These are phyloP conservation scores for Clarias macrocephalus DNA, from an alignment of 2,113 vertebrate genomes.

Conservation along the genomic window DNA sequence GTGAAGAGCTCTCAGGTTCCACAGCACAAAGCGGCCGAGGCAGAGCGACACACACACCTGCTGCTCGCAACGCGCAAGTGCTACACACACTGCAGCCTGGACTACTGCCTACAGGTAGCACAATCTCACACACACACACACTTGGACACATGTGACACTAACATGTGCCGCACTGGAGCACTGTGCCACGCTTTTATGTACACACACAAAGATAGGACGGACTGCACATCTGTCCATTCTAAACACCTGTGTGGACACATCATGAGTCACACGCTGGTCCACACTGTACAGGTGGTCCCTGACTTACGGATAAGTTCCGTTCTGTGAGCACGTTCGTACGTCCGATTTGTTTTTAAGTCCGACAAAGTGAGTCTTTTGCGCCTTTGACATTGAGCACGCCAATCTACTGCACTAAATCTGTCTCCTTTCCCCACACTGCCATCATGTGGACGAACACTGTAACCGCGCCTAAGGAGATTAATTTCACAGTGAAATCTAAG, in stretches of 20 bases:
- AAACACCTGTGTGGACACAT: not conserved
- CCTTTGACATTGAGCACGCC: too few species aligned
- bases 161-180: not conserved
- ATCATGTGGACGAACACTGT: too few species aligned
- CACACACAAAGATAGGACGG: not conserved
- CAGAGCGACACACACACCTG: constrained; percentile 69
- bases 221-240: too few species aligned
- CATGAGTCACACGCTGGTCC: not conserved
- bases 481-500: too few species aligned
- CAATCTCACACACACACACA: not conserved
- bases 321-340: too few species aligned
- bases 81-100: constrained; percentile 74
- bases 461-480: too few species aligned
- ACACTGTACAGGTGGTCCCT: not conserved
- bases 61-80: constrained; percentile 74
- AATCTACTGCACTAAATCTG: too few species aligned
- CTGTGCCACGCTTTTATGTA: not conserved
- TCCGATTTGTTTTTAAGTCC: too few species aligned
- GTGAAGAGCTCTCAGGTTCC: constrained; percentile 69
- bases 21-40: constrained; percentile 63
- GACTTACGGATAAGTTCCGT: too few species aligned
- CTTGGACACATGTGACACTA: not conserved
- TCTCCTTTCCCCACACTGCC: too few species aligned
- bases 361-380: too few species aligned
- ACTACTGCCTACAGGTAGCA: constrained; percentile 75